Conservation (phyloP, 1,140 invertebrate species). For the Campoletis sonorensis region DNA sequence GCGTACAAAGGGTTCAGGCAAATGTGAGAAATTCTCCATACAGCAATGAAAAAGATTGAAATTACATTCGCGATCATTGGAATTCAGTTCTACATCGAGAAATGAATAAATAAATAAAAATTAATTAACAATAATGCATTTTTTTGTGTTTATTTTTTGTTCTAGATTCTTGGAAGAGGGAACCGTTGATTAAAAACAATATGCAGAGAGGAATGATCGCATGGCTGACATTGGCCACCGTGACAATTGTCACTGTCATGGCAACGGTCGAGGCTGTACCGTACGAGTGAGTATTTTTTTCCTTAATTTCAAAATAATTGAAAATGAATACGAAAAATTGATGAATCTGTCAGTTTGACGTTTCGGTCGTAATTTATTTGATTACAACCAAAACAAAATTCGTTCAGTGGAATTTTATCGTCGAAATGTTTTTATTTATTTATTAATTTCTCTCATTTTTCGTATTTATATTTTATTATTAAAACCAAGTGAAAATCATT, state of each 20-base stretch:
- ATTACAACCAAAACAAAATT: background rate
- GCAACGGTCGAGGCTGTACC: constrained; percentile 58
- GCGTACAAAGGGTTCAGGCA: background rate
- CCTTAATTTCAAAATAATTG: background rate
- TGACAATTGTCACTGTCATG: constrained; percentile 50
- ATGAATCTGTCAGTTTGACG: background rate
- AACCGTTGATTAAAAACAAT: constrained; percentile 33
- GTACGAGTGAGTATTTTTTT: constrained; percentile 54
- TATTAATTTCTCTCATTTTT: background rate
- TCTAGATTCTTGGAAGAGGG: background rate
- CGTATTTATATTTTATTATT: background rate
- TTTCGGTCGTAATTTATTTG: no score
- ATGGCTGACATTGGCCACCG: constrained; percentile 58
- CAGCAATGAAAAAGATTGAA: background rate
- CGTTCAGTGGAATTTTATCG: background rate
- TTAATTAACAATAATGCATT: background rate
- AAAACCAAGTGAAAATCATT: background rate
- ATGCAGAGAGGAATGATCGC: constrained; percentile 62
- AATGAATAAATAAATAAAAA: background rate
- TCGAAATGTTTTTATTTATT: background rate
- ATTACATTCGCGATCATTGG: background rate
- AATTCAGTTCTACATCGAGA: no score
- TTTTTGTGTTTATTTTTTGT: background rate
- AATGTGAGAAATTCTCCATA: background rate
- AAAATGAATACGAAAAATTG: background rate